Base-by-base conservation (phyloP, 2,888 invertebrate species). In the Calliphora vomitoria region DNA sequence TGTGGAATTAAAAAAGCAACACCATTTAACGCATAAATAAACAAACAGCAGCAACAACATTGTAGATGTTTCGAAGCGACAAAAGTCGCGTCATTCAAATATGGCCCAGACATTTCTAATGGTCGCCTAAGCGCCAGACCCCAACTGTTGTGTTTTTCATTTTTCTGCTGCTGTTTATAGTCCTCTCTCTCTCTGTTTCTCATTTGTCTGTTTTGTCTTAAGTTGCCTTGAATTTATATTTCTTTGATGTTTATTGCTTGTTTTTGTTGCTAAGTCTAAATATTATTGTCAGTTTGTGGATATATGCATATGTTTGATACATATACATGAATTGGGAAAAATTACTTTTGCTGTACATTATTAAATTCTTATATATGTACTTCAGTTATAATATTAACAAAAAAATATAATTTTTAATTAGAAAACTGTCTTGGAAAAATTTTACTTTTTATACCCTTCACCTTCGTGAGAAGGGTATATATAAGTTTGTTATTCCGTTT, bases 71-170 rank as follows among this genome's bases (percentile, higher is more conserved):
- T 20, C 25, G 18, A 69, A 79, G 60, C 58, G 74, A 79, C 84
- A 80, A 80, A 72, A 86, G 69, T 71, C 74, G 69, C 66, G 78
- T 68, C 84, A 81, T 78, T 58, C 8, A 53, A 80, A 81, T 81
- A 35, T 55, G 55, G 6, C n/a, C 58, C 84, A 87, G 84, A 87
- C 84, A 78, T 62, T 84, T 80, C 11, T 74, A 74, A 84, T 84
- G 72, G 81, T 20, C 74, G 60, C 3, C 20, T 47, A 47, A 84
- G 81, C 84, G 84, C 72, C 87, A 84, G 84, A 60, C 69, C 44
- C 58, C 81, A 87, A 80, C 76, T 72, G 53, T 15, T 76, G 20
- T 69, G n/a, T 76, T 60, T n/a, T 13, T 69, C 41, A 53, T 31
- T 76, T 82, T 41, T 18, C 25, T 58, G 8, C 55, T 62, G 62